Evolutionary conservation across 2,113 vertebrate genomes (phyloP).

Genomic region (Rhabdornis inornatus): DNA sequence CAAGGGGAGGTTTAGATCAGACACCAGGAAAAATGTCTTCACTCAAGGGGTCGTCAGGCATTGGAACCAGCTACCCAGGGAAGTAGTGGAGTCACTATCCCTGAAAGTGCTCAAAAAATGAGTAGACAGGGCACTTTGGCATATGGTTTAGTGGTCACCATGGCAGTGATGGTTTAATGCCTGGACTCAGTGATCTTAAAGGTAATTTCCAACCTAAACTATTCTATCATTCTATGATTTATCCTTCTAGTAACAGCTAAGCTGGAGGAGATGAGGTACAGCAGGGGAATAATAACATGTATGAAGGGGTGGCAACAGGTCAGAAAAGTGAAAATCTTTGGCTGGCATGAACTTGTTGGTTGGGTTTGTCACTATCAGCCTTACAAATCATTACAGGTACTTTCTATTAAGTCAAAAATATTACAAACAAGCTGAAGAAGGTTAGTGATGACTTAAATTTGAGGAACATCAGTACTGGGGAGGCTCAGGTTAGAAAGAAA

Average conservation of each 20-base stretch:
- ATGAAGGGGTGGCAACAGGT: neutral
- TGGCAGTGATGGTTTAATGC: neutral
- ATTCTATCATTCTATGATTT: neutral
- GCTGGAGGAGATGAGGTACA: neutral
- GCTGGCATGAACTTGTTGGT: neutral
- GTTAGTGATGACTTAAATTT: neutral
- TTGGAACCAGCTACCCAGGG: neutral
- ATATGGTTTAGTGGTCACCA: neutral
- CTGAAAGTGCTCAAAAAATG: neutral
- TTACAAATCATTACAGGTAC: neutral
- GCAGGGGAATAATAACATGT: neutral
- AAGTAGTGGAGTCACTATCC: neutral
- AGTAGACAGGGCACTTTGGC: neutral
- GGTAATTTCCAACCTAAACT: neutral
- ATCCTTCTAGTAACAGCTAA: neutral
- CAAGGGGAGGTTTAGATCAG: neutral
- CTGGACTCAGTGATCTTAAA: neutral
- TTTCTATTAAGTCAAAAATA: neutral
- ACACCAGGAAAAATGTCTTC: neutral
- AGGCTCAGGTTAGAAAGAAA: neutral
- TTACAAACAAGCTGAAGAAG: neutral
- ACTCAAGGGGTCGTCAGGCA: neutral
- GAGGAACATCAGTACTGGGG: neutral
- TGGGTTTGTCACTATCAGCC: neutral
- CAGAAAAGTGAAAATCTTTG: neutral